Evolutionary conservation across 2,888 invertebrate genomes (phyloP), one percentile per base, ranked within the genome.

Genomic region (Cantharis nigra): DNA sequence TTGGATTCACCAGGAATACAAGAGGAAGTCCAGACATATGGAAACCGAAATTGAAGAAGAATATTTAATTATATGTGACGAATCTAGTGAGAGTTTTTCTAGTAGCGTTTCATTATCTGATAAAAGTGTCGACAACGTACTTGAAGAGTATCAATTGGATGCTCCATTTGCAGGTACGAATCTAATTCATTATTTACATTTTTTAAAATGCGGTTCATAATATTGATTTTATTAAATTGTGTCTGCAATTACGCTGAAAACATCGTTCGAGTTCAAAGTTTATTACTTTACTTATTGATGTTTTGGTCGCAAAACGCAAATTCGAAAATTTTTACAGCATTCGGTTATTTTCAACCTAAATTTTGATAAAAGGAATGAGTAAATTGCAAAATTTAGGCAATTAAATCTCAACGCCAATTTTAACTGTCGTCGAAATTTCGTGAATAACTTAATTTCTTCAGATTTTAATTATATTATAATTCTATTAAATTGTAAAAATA

Each of bases 141-240:
- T 96, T 77, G 96, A 96, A 89, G 96, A 96, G 88, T 96, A 93
- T 88, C 93, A 95, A 81, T 94, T 95, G 79, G 96, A 97, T 87
- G 93, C 94, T 80, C 96, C 96, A 80, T 96, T 96, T 90, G 96
- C 96, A 89, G 96, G 96, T 96, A 89, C 49, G 49, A 49, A 49
- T 49, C n/a, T 49, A 49, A 49, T 49, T 9, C n/a, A 49, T 49
- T 49, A 23, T 18, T 65, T 65, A 20, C 16, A 64, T 4, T 9
- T 23, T 65, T 65, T n/a, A 2, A 49, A 49, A 49, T n/a, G n/a
- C n/a, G n/a, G 49, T 49, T 49, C 49, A 49, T 49, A 49, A 49
- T 49, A 49, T 49, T 49, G 49, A 49, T 49, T 49, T 49, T 49
- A 49, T 49, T n/a, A 49, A 49, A n/a, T n/a, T 49, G 49, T 49